phyloP scores from a whole-genome alignment of 2,797 vertebrate genomes.

The Pelodytes ibericus region DNA sequence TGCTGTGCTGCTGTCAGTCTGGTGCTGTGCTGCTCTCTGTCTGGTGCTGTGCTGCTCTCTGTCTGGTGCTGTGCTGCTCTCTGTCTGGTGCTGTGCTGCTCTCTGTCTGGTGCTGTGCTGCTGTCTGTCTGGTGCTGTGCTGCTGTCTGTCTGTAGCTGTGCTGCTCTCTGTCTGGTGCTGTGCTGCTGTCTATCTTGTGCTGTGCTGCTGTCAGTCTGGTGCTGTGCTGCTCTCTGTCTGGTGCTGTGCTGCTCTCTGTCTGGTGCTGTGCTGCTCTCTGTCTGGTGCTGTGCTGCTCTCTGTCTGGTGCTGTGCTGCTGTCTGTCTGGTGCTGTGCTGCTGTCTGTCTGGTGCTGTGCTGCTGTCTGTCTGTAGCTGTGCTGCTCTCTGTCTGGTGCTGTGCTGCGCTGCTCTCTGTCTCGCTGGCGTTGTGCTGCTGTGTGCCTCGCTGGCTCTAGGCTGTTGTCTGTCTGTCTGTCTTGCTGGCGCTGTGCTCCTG shows the following conservation, averaged over 20 bases:
- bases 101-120: background rate
- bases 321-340: no score
- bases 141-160: no score
- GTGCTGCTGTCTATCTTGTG: no score
- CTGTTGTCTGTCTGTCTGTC: background rate
- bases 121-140: no score
- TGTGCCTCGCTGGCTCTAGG: background rate
- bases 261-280: no score
- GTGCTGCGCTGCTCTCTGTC: background rate
- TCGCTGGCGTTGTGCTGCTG: background rate
- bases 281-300: no score
- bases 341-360: no score
- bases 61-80: no score
- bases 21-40: background rate
- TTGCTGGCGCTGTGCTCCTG: no score
- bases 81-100: background rate
- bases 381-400: background rate
- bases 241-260: background rate
- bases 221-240: background rate
- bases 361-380: slow-evolving; percentile 6
- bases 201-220: no score
- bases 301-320: no score
- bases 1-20: background rate
- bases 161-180: no score
- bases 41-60: background rate